These are phyloP conservation scores for Phalloptychus januarius DNA, from an alignment of 2,797 vertebrate genomes.

Conservation along the genomic window DNA sequence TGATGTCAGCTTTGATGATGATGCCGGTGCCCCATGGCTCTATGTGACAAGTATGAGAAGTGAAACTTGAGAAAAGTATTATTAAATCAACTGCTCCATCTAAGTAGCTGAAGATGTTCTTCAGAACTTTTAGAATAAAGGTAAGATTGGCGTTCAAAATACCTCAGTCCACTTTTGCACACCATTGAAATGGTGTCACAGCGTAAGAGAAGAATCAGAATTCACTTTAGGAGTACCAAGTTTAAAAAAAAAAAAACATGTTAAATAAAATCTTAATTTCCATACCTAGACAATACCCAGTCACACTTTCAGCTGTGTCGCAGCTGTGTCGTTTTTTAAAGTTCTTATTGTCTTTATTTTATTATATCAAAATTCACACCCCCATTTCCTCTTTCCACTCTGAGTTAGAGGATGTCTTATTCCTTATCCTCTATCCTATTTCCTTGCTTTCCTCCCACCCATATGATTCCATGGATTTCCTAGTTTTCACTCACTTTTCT, in stretches of 20 bases:
- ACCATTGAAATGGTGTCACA: slow-evolving; percentile 23
- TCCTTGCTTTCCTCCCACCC: slow-evolving; percentile 21
- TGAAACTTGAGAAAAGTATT: slow-evolving; percentile 6
- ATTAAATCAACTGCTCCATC: slow-evolving; percentile 22
- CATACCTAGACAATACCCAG: slow-evolving; percentile 25
- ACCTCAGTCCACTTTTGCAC: slow-evolving; percentile 13
- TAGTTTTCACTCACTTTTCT: slow-evolving; percentile 35
- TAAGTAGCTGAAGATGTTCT: slow-evolving; percentile 14
- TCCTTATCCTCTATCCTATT: background rate
- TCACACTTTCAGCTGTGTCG: slow-evolving; percentile 16
- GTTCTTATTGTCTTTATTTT: slow-evolving; percentile 7
- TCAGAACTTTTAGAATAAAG: slow-evolving; percentile 3
- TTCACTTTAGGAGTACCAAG: slow-evolving; percentile 6
- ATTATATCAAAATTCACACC: slow-evolving; percentile 4
- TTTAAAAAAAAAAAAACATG: background rate
- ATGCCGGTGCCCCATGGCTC: slow-evolving; percentile 32
- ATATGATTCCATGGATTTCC: slow-evolving; percentile 22
- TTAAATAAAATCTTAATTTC: slow-evolving; percentile 19
- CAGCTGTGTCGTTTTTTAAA: slow-evolving; percentile 19
- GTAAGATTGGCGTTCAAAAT: slow-evolving; percentile 8
- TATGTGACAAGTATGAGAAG: slow-evolving; percentile 20
- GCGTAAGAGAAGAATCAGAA: slow-evolving; percentile 16
- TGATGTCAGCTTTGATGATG: slow-evolving; percentile 67
- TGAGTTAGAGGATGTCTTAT: slow-evolving; percentile 25
- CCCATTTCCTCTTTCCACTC: slow-evolving; percentile 2